phyloP scores from a whole-genome alignment of 2,888 invertebrate species.

The Tubulanus polymorphus region DNA sequence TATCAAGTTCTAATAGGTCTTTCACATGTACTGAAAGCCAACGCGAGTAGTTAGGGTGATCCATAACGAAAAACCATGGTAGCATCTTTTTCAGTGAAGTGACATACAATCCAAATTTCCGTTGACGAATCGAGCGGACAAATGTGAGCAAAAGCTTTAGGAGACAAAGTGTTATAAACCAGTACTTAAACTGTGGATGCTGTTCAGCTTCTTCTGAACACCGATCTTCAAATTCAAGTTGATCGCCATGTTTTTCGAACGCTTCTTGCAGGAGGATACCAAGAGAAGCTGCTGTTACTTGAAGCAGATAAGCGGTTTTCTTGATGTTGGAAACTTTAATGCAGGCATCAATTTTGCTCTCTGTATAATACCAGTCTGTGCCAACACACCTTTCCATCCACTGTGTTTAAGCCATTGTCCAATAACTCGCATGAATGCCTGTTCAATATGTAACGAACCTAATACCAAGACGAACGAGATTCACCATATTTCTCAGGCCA shows the following conservation, averaged over 20 bases:
- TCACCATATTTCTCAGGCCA: not conserved
- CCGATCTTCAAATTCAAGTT: constrained; percentile 9
- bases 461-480: not conserved
- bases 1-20: constrained; percentile 7
- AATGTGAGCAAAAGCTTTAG: not conserved
- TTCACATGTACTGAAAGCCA: constrained; percentile 12
- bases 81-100: not conserved
- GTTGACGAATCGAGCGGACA: constrained; percentile 1
- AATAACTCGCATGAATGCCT: not conserved
- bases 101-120: constrained; percentile 8
- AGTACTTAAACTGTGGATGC: constrained; percentile 12
- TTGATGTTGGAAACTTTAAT: not conserved
- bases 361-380: not conserved
- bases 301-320: not conserved
- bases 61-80: constrained; percentile 10
- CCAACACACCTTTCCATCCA: not conserved
- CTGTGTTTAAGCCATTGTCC: not conserved
- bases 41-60: constrained; percentile 12
- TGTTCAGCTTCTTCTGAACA: constrained; percentile 7
- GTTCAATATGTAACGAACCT: not conserved
- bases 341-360: not conserved
- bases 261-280: not conserved
- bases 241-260: not conserved
- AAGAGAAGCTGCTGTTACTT: not conserved
- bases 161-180: constrained; percentile 7